Evolutionary conservation across 2,888 invertebrate genomes (phyloP), one percentile per base, ranked within the genome.

Genomic region (Crematogaster levior): DNA sequence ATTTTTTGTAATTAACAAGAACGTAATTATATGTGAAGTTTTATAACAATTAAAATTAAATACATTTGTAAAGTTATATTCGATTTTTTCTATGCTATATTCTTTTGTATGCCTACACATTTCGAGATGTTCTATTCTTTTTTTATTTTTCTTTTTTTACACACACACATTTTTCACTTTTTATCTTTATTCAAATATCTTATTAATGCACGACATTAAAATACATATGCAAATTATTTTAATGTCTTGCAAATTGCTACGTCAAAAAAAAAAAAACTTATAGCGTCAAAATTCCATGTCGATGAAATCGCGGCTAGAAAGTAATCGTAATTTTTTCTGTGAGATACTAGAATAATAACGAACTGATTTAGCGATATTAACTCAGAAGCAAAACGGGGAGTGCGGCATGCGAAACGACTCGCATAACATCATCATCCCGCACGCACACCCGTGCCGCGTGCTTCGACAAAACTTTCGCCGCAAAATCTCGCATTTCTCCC

Each of bases 391-490:
- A 70, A 79, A 60, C 56, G 56, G 30, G 24, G 56, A 65, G 53
- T 18, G 46, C 40, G 63, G 63, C 82, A 66, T 65, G 63, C 79
- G 61, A 81, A 77, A 65, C 63, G 65, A 82, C 58, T 82, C 79
- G 65, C 77, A 48, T 63, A 81, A 82, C 66, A 82, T 77, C 82
- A 66, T 82, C 75, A 82, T 79, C 58, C 48, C 30, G 65, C 81
- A 56, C 58, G 74, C 58, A 74, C 37, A 77, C n/a, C 37, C 80
- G 43, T 61, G 10, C 37, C 70, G 60, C 80, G 27, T 51, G 74
- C 81, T 43, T 9, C 61, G 90, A 85, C 90, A 86, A 88, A 86
- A 89, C 91, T 89, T 88, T 83, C 84, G 87, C 82, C 63, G 85
- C 89, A 56, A 61, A 79, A 86, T 84, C 85, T 85, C 40, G 77